These are phyloP conservation scores for Mycetomoellerius zeteki DNA, from an alignment of 1,140 invertebrate genomes.

Conservation along the genomic window DNA sequence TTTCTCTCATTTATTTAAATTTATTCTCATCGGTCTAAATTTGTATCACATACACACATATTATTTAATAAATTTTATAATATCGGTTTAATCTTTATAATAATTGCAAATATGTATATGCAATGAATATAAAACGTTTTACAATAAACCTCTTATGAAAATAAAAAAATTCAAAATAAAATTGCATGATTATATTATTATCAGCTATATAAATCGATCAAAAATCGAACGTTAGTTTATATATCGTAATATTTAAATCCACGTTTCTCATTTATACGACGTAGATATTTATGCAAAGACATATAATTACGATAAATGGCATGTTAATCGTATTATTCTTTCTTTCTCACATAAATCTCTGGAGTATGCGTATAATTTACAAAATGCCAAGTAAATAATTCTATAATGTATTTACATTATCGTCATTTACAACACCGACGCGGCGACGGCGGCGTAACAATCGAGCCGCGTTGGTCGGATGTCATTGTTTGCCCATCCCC, in stretches of 20 bases:
- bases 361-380: conserved; percentile 47
- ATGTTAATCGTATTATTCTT: background rate
- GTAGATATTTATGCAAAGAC: too few species aligned
- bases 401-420: conserved; percentile 77
- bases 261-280: background rate
- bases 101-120: too few species aligned
- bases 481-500: conserved; percentile 82
- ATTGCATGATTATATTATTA: too few species aligned
- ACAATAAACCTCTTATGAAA: too few species aligned
- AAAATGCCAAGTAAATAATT: conserved; percentile 73
- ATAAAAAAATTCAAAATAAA: too few species aligned
- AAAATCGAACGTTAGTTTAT: background rate
- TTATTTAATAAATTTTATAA: too few species aligned
- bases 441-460: conserved; percentile 65
- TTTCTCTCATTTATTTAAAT: too few species aligned
- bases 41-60: too few species aligned
- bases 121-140: too few species aligned
- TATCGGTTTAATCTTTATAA: too few species aligned
- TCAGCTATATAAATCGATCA: too few species aligned
- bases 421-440: conserved; percentile 71
- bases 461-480: conserved; percentile 77
- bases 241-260: conserved; percentile 18
- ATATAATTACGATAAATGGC: conserved; percentile 37
- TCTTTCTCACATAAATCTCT: background rate
- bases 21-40: too few species aligned